These are phyloP conservation scores for Apus apus DNA, from an alignment of 2,113 vertebrate species.

Conservation along the genomic window DNA sequence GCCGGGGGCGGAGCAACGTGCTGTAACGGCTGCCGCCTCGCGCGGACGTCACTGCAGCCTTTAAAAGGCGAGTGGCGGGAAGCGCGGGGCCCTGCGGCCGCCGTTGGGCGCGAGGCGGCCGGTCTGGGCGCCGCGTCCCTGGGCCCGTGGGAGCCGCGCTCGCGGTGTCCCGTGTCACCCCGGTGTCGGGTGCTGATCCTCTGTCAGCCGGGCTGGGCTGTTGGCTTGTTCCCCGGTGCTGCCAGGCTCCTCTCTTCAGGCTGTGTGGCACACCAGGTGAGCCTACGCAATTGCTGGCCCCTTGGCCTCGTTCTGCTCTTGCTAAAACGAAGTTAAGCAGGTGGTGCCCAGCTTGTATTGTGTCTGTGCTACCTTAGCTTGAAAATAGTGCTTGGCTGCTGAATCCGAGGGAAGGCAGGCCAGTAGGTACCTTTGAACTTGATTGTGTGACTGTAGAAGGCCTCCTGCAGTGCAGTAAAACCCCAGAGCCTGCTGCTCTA, in stretches of 20 bases:
- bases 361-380: too few species aligned
- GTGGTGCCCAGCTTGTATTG: accelerated
- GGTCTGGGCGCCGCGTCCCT: too few species aligned
- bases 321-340: accelerated
- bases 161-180: too few species aligned
- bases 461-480: too few species aligned
- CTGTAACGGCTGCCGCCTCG: not conserved
- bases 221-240: accelerated
- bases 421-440: accelerated
- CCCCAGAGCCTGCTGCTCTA: too few species aligned
- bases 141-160: too few species aligned
- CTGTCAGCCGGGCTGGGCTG: accelerated
- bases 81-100: accelerated
- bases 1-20: not conserved
- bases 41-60: not conserved
- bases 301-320: accelerated
- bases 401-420: not conserved
- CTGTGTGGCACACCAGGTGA: accelerated
- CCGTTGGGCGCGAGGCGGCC: too few species aligned
- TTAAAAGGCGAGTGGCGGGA: not conserved
- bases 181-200: too few species aligned
- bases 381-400: accelerated
- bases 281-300: accelerated
- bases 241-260: accelerated
- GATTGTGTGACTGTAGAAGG: accelerated